Conservation (phyloP, 2,113 vertebrate species). For the Myotis lucifugus region DNA sequence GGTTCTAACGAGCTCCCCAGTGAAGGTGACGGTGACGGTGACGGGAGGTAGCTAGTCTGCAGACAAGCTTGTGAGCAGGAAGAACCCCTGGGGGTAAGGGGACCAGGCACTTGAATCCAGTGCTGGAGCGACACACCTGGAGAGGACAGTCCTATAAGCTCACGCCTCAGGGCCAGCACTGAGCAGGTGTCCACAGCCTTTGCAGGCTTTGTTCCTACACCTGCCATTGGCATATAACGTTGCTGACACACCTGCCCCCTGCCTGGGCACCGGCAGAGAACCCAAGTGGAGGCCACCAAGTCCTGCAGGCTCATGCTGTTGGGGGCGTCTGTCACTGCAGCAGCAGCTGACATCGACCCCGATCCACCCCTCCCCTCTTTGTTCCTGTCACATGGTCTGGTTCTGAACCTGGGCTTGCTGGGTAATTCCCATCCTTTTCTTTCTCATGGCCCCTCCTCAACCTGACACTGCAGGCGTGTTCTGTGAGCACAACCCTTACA, state of each 20-base stretch:
- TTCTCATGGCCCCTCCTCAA: neutral
- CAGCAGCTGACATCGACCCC: too few relatives aligned
- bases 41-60: neutral
- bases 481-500: neutral
- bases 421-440: neutral
- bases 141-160: neutral
- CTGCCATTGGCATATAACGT: too few relatives aligned
- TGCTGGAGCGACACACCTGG: neutral
- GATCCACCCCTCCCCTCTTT: neutral
- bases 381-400: neutral
- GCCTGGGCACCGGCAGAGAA: neutral
- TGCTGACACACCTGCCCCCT: neutral
- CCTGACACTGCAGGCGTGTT: fast-evolving
- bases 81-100: neutral
- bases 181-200: neutral
- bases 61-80: neutral
- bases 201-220: neutral
- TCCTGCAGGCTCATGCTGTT: fast-evolving
- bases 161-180: too few relatives aligned
- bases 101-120: fast-evolving
- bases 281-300: too few relatives aligned
- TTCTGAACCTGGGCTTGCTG: neutral
- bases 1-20: neutral
- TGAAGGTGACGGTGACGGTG: neutral
- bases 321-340: neutral